Evolutionary conservation across 2,113 vertebrate genomes (phyloP), one percentile per base, ranked within the genome.

Genomic region (Telmatochromis brichardi): DNA sequence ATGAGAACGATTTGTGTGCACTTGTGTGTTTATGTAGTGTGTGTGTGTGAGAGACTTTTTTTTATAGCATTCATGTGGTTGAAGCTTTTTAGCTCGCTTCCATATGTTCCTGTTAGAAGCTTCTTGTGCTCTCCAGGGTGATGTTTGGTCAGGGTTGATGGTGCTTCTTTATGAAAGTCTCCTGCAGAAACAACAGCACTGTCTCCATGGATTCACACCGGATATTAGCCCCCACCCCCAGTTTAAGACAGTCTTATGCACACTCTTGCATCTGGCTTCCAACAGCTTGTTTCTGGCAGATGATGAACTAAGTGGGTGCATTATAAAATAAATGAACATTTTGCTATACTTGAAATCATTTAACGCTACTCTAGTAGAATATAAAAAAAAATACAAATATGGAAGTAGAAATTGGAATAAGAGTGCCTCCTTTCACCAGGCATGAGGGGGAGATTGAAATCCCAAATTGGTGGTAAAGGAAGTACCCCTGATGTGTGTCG

Each of bases 121-220:
- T 35, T 47, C 19, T 54, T 88, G 31, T 90, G 31, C 45, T 80
- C 60, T 90, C 65, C 53, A 86, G 68, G 21, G 73, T 55, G 71
- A 87, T 87, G 40, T 83, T 81, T 82, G 84, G 86, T 86, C 83
- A 51, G 47, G 51, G 86, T 82, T 81, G 71, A 86, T 71, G 76
- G 33, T 84, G 73, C 81, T 88, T 57, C 73, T 92, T 73, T 85
- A 88, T 91, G 89, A 80, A 71, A 84, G 78, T 82, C 86, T 80
- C 81, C 71, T 84, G 76, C 83, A 91, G 86, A 86, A 83, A 89
- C 89, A 90, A 83, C 88, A 88, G 37, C 80, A 15, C 37, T 7
- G 87, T 85, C 86, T 88, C 89, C 88, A 87, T 90, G 91, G 92
- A 85, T 50, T 51, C 86, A 88, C 84, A 92, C 82, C 65, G 80